A percentile compares a stretch with the other conserved stretches of the same genome.
phyloP scores from a whole-genome alignment of 2,113 vertebrate genomes.

The Ammospiza caudacuta region DNA sequence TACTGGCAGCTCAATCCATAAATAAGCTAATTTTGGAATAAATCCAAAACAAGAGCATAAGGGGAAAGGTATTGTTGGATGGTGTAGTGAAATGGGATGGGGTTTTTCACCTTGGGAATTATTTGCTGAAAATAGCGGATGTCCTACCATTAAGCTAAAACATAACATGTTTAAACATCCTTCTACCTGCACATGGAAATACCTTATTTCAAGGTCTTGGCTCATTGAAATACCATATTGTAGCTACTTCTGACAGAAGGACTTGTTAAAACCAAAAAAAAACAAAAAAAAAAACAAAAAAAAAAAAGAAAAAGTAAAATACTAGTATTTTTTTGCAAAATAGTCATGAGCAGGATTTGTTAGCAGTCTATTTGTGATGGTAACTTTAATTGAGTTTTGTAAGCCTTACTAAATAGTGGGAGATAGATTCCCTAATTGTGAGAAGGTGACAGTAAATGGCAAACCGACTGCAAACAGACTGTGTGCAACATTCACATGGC shows the following conservation, averaged over 20 bases:
- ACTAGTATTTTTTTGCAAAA: not conserved
- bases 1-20: slow-evolving; percentile 64
- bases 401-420: not conserved
- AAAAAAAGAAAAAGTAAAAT: not conserved
- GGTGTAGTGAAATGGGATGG: slow-evolving; percentile 55
- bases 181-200: slow-evolving; percentile 70
- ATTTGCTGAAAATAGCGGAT: slow-evolving; percentile 75
- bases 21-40: slow-evolving; percentile 74
- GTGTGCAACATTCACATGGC: not conserved
- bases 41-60: slow-evolving; percentile 69
- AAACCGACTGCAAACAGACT: not conserved
- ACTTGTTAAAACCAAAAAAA: not conserved
- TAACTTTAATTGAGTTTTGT: not conserved
- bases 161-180: slow-evolving; percentile 74
- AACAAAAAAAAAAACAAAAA: not conserved
- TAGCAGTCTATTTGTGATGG: not conserved
- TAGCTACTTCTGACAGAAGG: not conserved
- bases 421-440: not conserved
- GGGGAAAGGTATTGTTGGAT: slow-evolving; percentile 75
- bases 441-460: not conserved
- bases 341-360: not conserved
- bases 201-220: slow-evolving; percentile 64
- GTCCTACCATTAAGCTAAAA: slow-evolving; percentile 75
- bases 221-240: slow-evolving; percentile 34
- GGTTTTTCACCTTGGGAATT: slow-evolving; percentile 76